A percentile compares a stretch with the other conserved stretches of the same genome.
Conservation (phyloP, 2,888 invertebrate species). For the Drosophila flavopinicola region DNA sequence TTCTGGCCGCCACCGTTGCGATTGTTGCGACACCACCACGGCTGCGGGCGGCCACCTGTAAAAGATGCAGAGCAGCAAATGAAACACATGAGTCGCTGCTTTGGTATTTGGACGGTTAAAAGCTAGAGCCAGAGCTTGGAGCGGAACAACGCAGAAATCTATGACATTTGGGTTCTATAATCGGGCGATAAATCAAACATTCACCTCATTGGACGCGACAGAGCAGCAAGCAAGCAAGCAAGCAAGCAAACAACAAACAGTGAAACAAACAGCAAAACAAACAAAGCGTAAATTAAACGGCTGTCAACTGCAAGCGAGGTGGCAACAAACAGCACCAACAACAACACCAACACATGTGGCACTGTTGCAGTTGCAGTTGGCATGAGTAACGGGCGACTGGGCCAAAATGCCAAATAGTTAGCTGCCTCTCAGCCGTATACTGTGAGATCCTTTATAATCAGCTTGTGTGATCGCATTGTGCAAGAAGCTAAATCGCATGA, state of each 20-base stretch:
- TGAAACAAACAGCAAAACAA: constrained; percentile 60
- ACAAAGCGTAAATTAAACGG: constrained; percentile 81
- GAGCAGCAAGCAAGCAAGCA: constrained; percentile 54
- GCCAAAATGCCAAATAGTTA: constrained; percentile 55
- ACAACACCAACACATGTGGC: constrained; percentile 5
- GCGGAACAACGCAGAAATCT: constrained; percentile 55
- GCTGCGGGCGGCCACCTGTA: constrained; percentile 83
- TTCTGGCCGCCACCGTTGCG: constrained; percentile 82
- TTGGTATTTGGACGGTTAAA: constrained; percentile 45
- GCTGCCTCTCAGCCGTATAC: constrained; percentile 8
- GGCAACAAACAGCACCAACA: constrained; percentile 26
- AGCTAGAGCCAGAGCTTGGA: constrained; percentile 10
- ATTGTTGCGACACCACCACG: constrained; percentile 85
- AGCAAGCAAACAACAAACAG: constrained; percentile 47
- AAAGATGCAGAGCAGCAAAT: constrained; percentile 18
- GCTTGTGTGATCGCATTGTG: constrained; percentile 54
- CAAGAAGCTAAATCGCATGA: constrained; percentile 22
- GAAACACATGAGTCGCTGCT: constrained; percentile 42
- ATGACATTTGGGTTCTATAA: constrained; percentile 77
- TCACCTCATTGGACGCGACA: constrained; percentile 68
- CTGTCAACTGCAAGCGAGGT: constrained; percentile 62
- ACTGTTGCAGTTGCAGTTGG: constrained; percentile 32
- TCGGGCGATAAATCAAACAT: constrained; percentile 80
- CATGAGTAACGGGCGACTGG: constrained; percentile 48
- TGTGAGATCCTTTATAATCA: constrained; percentile 59